These are phyloP conservation scores for Pollimyrus isidori DNA, from an alignment of 2,113 vertebrate species.

Conservation along the genomic window DNA sequence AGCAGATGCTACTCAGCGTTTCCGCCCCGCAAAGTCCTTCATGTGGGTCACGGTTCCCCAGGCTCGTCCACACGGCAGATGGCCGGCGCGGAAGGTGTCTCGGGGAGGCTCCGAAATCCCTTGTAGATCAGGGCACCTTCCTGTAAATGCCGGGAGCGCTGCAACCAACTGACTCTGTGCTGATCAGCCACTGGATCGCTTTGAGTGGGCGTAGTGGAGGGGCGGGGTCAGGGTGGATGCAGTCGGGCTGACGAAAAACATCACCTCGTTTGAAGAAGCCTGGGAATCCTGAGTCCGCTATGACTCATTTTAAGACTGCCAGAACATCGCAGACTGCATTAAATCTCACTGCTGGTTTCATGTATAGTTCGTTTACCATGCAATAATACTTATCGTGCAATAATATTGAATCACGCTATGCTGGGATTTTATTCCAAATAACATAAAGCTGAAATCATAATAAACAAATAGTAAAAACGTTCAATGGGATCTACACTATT, in stretches of 20 bases:
- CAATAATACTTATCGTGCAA: not conserved
- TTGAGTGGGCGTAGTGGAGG: not conserved
- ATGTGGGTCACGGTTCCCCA: slow-evolving; percentile 59
- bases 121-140: slow-evolving; percentile 14
- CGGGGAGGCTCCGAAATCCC: slow-evolving; percentile 7
- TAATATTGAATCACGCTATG: not conserved
- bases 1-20: slow-evolving; percentile 67
- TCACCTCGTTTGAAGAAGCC: slow-evolving; percentile 4
- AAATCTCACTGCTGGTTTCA: slow-evolving; percentile 7
- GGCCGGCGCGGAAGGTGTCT: slow-evolving; percentile 41
- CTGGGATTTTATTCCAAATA: not conserved
- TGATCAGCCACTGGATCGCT: not conserved
- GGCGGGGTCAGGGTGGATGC: not conserved
- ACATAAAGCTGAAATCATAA: not conserved
- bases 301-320: not conserved
- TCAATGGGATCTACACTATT: not conserved
- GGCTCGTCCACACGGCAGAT: slow-evolving; percentile 51
- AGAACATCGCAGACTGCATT: not conserved
- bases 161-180: not conserved
- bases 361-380: not conserved
- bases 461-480: not conserved
- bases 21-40: slow-evolving; percentile 52
- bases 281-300: not conserved
- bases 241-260: slow-evolving; percentile 7
- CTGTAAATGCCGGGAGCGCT: not conserved